Base-by-base conservation (phyloP, 2,888 invertebrate genomes). In the Galeopsomyia nigrocyanea region DNA sequence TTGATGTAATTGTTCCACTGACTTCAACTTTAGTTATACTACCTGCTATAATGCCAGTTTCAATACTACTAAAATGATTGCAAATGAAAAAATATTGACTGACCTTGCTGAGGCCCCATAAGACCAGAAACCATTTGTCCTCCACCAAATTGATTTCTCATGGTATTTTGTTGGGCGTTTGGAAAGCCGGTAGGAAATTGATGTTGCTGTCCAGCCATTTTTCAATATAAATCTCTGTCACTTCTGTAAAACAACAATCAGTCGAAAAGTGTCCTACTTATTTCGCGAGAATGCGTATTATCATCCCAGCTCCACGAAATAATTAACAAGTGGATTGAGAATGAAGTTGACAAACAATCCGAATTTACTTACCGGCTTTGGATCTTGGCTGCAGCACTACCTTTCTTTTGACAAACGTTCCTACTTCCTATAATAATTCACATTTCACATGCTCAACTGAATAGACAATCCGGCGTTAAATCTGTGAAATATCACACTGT, bases 121-220 rank as follows among this genome's bases (percentile, higher is more conserved):
- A 91, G 89, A 76, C 90, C 90, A 10, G 90, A 88, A 83, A 91
- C 90, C 89, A 92, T 91, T 81, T 91, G 90, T 1, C 90, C 90
- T 1, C 88, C 88, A 19, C 90, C 91, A 79, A 92, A 92, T 72
- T 92, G 92, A 26, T 89, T 88, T 72, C 92, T 87, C 90, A 92
- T 91, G 1, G 89, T 87, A 17, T 89, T 89, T 78, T 87, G 87
- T 79, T 86, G 87, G 51, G 88, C 84, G 74, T 89, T 91, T 78
- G 90, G 90, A 80, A 92, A 90, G 75, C 91, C 92, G 22, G 91
- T 89, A 77, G 92, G 90, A 80, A 92, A 93, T 81, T 92, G 92
- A 83, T 93, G 93, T 50, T 92, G 92, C 80, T 92, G 92, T 3
- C 92, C 93, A 63, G 93, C 90, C 93, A 93, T 93, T 73, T 76